Evolutionary conservation across 2,888 invertebrate genomes (phyloP), one percentile per base, ranked within the genome.

Genomic region (Meghimatium bilineatum): DNA sequence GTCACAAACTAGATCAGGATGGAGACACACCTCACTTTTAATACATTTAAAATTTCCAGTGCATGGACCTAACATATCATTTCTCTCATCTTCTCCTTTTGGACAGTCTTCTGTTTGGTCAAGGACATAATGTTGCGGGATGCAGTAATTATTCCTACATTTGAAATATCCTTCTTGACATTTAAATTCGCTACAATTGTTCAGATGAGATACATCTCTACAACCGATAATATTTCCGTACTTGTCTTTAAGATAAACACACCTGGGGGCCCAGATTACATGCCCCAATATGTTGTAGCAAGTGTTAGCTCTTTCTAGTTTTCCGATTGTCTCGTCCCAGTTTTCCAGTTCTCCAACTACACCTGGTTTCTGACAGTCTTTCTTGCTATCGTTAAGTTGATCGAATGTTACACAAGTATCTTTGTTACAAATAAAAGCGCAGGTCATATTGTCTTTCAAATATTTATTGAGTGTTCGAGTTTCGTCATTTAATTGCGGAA

Each of bases 231-330:
- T 8, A 36, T 5, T 38, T 26, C 71, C 71, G 71, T 71, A 67
- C 14, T 34, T 66, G n/a, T 77, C 82, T 36, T 77, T 77, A 0
- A 77, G 8, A 71, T 69, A 77, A 1, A 77, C 76, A 77, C 82
- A 77, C 36, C 49, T 77, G 1, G 76, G 76, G 12, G 67, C 77
- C 77, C 82, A 77, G 32, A 60, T 75, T 14, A 3, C 66, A 32
- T 38, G 20, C 1, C n/a, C 44, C 17, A 38, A 29, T 60, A 0
- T 20, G 10, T 63, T 38, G 26, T 44, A 44, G n/a, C 78, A 78
- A 26, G 71, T 26, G 29, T 38, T 5, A 6, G 67, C 34, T 2
- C 71, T n/a, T 32, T 74, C 44, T 32, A 81, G 66, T 12, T 34
- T 38, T 44, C 74, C 81, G 17, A 72, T 10, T 1, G 29, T 63